Evolutionary conservation across 2,113 vertebrate genomes (phyloP), one percentile per base, ranked within the genome.

Genomic region (Stegastes partitus): DNA sequence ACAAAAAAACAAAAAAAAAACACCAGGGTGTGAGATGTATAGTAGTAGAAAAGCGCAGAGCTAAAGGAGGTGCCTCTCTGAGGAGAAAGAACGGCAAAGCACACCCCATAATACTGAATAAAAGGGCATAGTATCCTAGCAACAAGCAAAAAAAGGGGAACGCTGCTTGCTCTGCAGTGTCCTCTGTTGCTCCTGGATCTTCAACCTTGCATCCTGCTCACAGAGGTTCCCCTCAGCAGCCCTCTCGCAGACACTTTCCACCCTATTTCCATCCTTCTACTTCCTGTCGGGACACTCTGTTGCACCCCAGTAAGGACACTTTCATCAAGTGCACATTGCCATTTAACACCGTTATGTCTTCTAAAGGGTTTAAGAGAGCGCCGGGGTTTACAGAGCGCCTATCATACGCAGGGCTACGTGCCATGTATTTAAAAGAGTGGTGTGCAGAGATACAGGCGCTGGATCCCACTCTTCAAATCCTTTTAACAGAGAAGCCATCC

Each of bases 71-170:
- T 49, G 77, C 45, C 64, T 56, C 56, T 68, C 26, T 57, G 63
- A 50, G 62, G 74, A 84, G 51, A 77, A 84, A 61, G 69, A 6
- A n/a, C 12, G 7, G 42, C 51, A 82, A 68, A 63, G 68, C 71
- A 77, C 71, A 91, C 68, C 83, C 86, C 89, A 87, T 83, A 90
- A 91, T 66, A 49, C 59, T 37, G 45, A 82, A 78, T 65, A 82
- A 86, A 74, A 50, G 54, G 66, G 79, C 55, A 83, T 39, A 51
- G 93, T 94, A 91, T 87, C 93, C 93, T 93, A 94, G 94, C 91
- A 94, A 94, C 93, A 91, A 89, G 92, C 78, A 39, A 63, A 51
- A n/a, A 77, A 63, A 47, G 74, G 68, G 84, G 58, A 71, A 80
- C 44, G 68, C 73, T 68, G 79, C 88, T 82, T 84, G 68, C 79